phyloP scores from a whole-genome alignment of 2,888 invertebrate genomes.

The Chymomyza amoena region DNA sequence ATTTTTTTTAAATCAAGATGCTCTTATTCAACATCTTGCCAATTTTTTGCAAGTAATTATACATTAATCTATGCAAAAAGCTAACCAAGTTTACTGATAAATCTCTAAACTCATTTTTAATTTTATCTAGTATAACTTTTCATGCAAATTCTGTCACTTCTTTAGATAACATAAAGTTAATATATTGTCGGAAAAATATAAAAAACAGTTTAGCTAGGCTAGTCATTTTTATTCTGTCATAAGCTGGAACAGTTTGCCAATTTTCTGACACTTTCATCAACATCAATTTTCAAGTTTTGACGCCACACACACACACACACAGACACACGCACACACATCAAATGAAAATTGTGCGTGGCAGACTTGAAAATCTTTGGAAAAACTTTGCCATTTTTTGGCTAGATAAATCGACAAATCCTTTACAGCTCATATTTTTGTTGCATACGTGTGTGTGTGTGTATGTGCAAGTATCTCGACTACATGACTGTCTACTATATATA shows the following conservation, averaged over 20 bases:
- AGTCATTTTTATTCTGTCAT: neutral
- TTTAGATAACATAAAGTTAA: neutral
- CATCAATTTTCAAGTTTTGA: neutral
- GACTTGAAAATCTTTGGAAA: constrained; percentile 34
- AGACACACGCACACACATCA: constrained; percentile 14
- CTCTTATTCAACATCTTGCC: too few species aligned
- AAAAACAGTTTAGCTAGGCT: neutral
- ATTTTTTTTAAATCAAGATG: too few species aligned
- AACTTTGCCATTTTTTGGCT: neutral
- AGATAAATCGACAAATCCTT: constrained; percentile 30
- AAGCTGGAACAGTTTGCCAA: neutral
- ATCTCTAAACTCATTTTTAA: too few species aligned
- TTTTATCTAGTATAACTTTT: neutral
- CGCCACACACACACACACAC: constrained; percentile 6
- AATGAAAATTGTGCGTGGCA: constrained; percentile 39
- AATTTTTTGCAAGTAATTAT: too few species aligned
- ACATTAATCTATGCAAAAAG: too few species aligned
- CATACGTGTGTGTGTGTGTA: constrained; percentile 38
- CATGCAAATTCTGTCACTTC: neutral
- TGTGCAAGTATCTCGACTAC: constrained; percentile 9
- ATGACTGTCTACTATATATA: neutral
- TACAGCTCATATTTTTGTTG: constrained; percentile 46
- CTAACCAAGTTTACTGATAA: too few species aligned
- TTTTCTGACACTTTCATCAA: neutral
- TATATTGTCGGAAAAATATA: neutral